Percentiles rank a stretch among this genome's conserved stretches.
Evolutionary conservation across 1,140 invertebrate species (phyloP).

Genomic region (Drosophila biarmipes): DNA sequence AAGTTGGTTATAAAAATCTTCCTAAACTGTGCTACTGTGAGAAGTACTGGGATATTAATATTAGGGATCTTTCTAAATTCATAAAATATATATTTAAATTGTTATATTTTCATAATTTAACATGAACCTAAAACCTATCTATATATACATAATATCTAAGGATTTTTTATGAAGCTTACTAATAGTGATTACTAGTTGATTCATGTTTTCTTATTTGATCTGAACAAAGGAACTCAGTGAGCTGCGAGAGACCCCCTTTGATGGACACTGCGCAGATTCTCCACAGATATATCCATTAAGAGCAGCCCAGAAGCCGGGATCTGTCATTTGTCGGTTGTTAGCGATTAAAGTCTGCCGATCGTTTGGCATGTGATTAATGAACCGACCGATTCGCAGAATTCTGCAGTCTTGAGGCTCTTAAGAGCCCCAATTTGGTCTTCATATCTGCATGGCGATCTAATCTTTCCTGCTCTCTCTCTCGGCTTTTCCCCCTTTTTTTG

Average conservation of each 20-base stretch:
- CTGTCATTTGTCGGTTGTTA: constrained; percentile 1
- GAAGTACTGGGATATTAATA: too few species aligned
- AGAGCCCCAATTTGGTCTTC: constrained; percentile 1
- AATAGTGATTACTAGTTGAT: background rate
- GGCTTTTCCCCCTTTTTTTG: background rate
- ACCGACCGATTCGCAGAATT: background rate
- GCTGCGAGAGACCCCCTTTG: background rate
- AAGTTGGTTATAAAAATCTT: too few species aligned
- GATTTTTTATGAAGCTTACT: background rate
- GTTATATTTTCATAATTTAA: background rate
- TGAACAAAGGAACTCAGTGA: background rate
- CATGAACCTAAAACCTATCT: background rate
- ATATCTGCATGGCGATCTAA: constrained; percentile 18
- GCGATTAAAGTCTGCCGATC: background rate
- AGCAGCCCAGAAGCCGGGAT: constrained; percentile 6
- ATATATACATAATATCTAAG: background rate
- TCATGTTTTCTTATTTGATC: background rate
- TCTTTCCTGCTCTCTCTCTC: background rate
- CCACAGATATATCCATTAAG: constrained; percentile 4
- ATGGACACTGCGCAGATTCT: background rate
- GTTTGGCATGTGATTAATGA: constrained; percentile 12
- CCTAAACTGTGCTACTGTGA: too few species aligned
- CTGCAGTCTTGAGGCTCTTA: background rate
- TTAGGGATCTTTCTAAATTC: too few species aligned
- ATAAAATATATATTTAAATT: background rate